Base-by-base conservation (phyloP, 2,113 vertebrate species). In the Ranitomeya variabilis region DNA sequence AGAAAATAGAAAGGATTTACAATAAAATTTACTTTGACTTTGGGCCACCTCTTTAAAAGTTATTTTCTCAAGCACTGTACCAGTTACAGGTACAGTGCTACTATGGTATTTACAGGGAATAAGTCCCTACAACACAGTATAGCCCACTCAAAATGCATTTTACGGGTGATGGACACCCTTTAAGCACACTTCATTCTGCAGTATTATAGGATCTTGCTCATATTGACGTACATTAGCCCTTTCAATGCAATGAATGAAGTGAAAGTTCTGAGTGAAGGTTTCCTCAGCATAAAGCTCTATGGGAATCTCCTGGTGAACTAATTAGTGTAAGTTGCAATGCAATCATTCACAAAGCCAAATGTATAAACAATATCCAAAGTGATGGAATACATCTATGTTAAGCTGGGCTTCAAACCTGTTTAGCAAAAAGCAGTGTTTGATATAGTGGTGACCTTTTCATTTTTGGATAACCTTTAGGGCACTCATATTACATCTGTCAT, bases 281-380 rank as follows among this genome's bases (percentile, higher is more conserved):
- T 71, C 11, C 12, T 7, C 67, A 71, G 11, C 67, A 26, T 71
- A 23, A 45, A 16, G 52, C 52, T 57, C 77, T 57, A 8, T 23
- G 52, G 54, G 7, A 23, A n/a, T 26, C 26, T 71, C 52, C 15
- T 80, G 78, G 78, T 54, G 52, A 37, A 54, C 18, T n/a, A 85
- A 85, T 85, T 37, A 85, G 69, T 85, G 26, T 85, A 85, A 60
- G 18, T 57, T 85, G 54, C 19, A 60, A 73, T 55, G 69, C 55
- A 74, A 85, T 76, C 26, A 76, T 76, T 85, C 83, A 85, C 57
- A 37, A 37, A 85, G 55, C 18, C 83, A 76, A 37, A 60, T n/a
- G 18, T 60, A 55, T 85, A 85, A 85, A 85, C 69, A 85, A 37
- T 59, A 85, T 76, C 67, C 45, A 18, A 71, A 57, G 54, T 74